Evolutionary conservation across 2,797 vertebrate species (phyloP), one percentile per base, ranked within the genome.

Genomic region (Bovichtus diacanthus): DNA sequence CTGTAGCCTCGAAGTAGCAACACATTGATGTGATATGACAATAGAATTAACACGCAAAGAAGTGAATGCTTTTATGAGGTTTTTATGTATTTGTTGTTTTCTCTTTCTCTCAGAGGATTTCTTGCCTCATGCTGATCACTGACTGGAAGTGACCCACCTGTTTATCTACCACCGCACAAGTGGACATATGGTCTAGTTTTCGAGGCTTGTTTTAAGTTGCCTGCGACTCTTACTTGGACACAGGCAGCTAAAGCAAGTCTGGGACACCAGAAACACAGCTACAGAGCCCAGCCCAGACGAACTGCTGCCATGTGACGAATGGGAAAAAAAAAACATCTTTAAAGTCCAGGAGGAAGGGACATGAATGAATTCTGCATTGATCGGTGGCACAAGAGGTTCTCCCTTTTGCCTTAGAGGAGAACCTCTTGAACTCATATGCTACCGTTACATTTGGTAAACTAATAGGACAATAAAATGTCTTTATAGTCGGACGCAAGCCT

Each of bases 231-330:
- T 94, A 83, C 70, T 80, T 93, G 91, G 83, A 95, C 96, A 95
- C 97, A 98, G 97, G 97, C 97, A 97, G 96, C 97, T 97, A 97
- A 98, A 98, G 97, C 97, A 98, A 98, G 97, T 96, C 96, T 96
- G 94, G 96, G 93, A 96, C 92, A 94, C 89, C 62, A 78, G 89
- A 86, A 85, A 90, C 81, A 78, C 63, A 78, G 43, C 83, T 60
- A 46, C 80, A 43, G 15, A 41, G 5, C 27, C 19, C 25, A 12
- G 12, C 12, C 58, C 19, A 0, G 39, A 50, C 27, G 60, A 43
- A 13, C 0, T 10, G 9, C 16, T n/a, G 41, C 18, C 19, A 38
- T 2, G 9, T 7, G 36, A 60, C 3, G 18, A 59, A 5, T 2
- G 34, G 31, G 59, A 44, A 47, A 65, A 36, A 9, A 44, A 47